Conservation (phyloP, 2,113 vertebrate species). For the Acrocephalus arundinaceus region DNA sequence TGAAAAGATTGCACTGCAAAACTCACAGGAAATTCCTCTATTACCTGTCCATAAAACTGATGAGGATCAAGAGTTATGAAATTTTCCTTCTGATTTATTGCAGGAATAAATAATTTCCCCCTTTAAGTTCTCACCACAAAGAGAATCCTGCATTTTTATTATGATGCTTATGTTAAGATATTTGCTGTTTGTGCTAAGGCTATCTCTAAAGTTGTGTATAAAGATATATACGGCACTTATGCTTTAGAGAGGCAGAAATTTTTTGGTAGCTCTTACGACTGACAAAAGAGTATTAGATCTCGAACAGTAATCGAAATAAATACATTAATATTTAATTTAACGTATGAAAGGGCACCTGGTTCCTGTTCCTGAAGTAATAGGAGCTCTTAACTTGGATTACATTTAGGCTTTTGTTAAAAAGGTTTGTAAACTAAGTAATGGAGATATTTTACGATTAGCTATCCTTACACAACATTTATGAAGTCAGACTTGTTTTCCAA, state of each 20-base stretch:
- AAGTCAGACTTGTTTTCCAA: constrained; percentile 24
- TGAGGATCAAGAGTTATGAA: background rate
- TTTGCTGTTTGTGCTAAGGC: background rate
- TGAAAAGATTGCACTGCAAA: background rate
- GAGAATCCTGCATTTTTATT: background rate
- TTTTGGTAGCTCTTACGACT: background rate
- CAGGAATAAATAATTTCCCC: background rate
- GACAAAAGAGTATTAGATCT: background rate
- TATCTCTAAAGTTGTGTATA: background rate
- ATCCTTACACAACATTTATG: background rate
- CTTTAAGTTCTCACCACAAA: background rate
- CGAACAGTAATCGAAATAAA: background rate
- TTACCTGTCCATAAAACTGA: background rate
- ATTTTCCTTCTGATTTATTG: background rate
- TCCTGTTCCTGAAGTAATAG: background rate
- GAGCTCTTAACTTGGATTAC: background rate
- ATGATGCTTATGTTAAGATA: background rate
- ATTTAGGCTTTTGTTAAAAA: background rate
- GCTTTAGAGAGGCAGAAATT: background rate
- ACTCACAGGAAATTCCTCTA: background rate
- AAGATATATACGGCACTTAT: background rate
- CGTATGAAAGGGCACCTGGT: background rate
- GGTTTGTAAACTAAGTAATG: background rate
- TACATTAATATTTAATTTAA: background rate
- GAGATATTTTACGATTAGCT: constrained; percentile 6